Percentiles rank a stretch among this genome's conserved stretches.
phyloP scores from a whole-genome alignment of 2,113 vertebrate genomes.

The Grantiella picta region DNA sequence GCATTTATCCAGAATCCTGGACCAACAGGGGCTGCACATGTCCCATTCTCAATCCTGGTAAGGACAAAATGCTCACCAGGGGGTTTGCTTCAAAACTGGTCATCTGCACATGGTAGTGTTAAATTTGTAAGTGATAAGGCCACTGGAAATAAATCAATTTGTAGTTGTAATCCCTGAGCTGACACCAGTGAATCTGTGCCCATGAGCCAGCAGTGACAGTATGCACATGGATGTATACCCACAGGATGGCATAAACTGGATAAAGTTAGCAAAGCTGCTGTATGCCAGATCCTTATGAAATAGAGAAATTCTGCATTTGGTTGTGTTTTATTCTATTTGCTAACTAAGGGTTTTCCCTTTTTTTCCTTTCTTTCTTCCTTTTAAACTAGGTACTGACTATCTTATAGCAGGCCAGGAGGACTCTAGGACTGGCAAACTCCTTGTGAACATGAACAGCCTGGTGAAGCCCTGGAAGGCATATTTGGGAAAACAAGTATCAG shows the following conservation, averaged over 20 bases:
- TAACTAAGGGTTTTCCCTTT: not conserved
- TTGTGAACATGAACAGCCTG: constrained; percentile 86
- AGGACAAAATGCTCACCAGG: not conserved
- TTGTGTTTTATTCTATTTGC: not conserved
- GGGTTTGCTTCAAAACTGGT: not conserved
- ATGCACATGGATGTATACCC: not conserved
- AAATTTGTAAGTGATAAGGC: no score
- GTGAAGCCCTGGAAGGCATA: constrained; percentile 83
- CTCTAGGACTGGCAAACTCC: constrained; percentile 71
- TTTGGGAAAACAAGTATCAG: constrained; percentile 69
- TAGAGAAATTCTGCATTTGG: not conserved
- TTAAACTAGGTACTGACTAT: constrained; percentile 78
- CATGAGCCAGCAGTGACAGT: not conserved
- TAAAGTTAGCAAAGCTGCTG: not conserved
- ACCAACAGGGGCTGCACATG: constrained; percentile 88
- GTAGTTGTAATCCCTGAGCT: not conserved
- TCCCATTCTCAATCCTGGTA: constrained; percentile 89
- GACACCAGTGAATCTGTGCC: not conserved
- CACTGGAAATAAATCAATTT: not conserved
- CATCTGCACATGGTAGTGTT: no score
- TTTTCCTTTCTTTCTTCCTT: not conserved
- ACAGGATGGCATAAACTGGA: not conserved
- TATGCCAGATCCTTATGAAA: not conserved
- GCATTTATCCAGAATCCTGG: constrained; percentile 87
- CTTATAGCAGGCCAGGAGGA: constrained; percentile 87